Evolutionary conservation across 2,113 vertebrate genomes (phyloP).

Genomic region (Scomber japonicus): DNA sequence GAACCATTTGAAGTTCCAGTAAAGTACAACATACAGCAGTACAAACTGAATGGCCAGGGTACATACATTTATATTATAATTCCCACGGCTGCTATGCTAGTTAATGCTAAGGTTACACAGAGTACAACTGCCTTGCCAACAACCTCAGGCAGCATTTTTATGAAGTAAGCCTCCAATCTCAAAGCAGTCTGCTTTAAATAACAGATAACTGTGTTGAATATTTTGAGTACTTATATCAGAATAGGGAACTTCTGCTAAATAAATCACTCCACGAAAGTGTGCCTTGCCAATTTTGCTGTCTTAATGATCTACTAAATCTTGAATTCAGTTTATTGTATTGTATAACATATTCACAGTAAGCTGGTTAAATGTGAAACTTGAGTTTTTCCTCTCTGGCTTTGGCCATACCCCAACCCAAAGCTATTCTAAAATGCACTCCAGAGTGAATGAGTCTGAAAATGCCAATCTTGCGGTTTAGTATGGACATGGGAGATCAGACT

Average conservation of each 20-base stretch:
- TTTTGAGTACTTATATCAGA: slow-evolving; percentile 5
- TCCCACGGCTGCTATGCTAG: slow-evolving; percentile 69
- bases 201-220: slow-evolving; percentile 28
- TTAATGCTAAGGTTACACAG: slow-evolving; percentile 66
- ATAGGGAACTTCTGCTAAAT: slow-evolving; percentile 16
- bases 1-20: slow-evolving; percentile 66
- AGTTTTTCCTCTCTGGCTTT: not conserved
- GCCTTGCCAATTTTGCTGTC: not conserved
- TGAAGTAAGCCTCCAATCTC: slow-evolving; percentile 40
- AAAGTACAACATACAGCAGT: slow-evolving; percentile 56
- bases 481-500: not conserved
- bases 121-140: slow-evolving; percentile 56
- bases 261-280: not conserved
- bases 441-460: not conserved
- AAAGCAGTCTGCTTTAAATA: slow-evolving; percentile 36
- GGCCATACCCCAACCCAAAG: not conserved
- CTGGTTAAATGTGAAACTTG: not conserved
- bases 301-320: slow-evolving; percentile 8
- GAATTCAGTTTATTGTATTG: not conserved
- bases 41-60: slow-evolving; percentile 56
- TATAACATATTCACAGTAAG: not conserved
- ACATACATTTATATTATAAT: slow-evolving; percentile 60
- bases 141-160: slow-evolving; percentile 56
- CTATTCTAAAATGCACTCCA: not conserved
- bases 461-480: not conserved